Evolutionary conservation across 2,113 vertebrate genomes (phyloP).

Genomic region (Tretioscincus oriximinensis): DNA sequence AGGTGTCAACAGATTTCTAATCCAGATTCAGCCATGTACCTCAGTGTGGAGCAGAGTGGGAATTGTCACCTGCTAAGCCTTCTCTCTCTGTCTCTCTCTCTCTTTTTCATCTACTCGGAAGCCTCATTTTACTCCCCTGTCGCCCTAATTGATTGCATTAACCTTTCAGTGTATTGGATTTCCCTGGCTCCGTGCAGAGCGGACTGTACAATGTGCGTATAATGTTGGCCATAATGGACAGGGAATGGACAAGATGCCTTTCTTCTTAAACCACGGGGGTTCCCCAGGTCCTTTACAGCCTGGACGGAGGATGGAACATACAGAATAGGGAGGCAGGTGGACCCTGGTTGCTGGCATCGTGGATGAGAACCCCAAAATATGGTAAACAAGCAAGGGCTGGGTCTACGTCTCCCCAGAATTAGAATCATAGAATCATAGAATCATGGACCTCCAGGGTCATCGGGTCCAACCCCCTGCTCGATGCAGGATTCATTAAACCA

Average conservation of each 20-base stretch:
- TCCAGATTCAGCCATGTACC: too few relatives aligned
- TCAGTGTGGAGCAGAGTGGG: too few relatives aligned
- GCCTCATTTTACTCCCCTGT: slow-evolving; percentile 99
- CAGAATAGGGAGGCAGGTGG: too few relatives aligned
- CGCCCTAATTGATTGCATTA: slow-evolving; percentile 99
- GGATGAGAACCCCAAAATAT: not conserved
- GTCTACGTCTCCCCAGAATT: too few relatives aligned
- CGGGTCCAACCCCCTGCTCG: too few relatives aligned
- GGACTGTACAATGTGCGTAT: slow-evolving; percentile 98
- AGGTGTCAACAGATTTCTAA: too few relatives aligned
- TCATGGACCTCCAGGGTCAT: too few relatives aligned
- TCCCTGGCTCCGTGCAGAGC: slow-evolving; percentile 96
- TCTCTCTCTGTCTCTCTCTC: slow-evolving; percentile 64
- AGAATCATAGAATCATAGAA: too few relatives aligned
- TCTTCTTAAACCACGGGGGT: slow-evolving; percentile 13
- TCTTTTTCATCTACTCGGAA: slow-evolving; percentile 92
- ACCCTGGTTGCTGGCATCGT: too few relatives aligned
- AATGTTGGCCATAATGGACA: slow-evolving; percentile 98
- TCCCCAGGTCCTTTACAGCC: accelerated
- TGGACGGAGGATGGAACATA: not conserved
- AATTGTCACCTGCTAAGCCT: slow-evolving; percentile 33
- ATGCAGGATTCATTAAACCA: too few relatives aligned
- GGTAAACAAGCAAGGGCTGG: not conserved
- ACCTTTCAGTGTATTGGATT: slow-evolving; percentile 99
- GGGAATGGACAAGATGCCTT: slow-evolving; percentile 94